Base-by-base conservation (phyloP, 2,797 vertebrate species). In the Cichlasoma orientale region DNA sequence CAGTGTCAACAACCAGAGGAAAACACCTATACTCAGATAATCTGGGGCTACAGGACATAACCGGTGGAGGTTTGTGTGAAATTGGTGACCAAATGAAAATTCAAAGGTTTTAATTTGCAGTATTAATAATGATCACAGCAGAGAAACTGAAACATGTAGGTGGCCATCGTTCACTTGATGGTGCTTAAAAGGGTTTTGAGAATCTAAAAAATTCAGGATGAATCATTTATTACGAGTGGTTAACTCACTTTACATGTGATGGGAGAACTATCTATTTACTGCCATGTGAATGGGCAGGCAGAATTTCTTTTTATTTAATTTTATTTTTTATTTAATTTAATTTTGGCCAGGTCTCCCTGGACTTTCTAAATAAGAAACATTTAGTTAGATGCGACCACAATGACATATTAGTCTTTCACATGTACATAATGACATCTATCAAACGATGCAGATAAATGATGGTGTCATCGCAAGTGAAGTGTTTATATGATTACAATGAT, bases 151-250 rank as follows among this genome's bases (percentile, higher is more conserved):
- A 63, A 61, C 27, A 66, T 23, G 47, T 11, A 29, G n/a, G 54
- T 55, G 33, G n/a, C 9, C 27, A 50, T 16, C 41, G 31, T 76
- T 72, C 52, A 44, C 53, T 27, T 36, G 12, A 78, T 53, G 50
- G 52, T 25, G 2, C 41, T 56, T 38, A 55, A 57, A 77, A 41
- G 27, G 1, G 52, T 13, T 25, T 80, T 53, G 29, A 16, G 12
- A 79, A 53, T 33, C 57, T 74, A 56, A 9, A 61, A 78, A 83
- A 71, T 71, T 7, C 5, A 27, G 44, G 4, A 44, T 31, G 16
- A 44, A 58, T 79, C 72, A 74, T 81, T 84, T 84, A 86, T 73
- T 69, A 69, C 55, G 68, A 73, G 72, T 57, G 14, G 55, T 66
- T 58, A 76, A 76, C 55, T 50, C 54, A 33, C 77, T 80, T 80